A percentile compares a stretch with the other conserved stretches of the same genome.
These are phyloP conservation scores for Aphelinus certus DNA, from an alignment of 1,140 invertebrate species.

Conservation along the genomic window DNA sequence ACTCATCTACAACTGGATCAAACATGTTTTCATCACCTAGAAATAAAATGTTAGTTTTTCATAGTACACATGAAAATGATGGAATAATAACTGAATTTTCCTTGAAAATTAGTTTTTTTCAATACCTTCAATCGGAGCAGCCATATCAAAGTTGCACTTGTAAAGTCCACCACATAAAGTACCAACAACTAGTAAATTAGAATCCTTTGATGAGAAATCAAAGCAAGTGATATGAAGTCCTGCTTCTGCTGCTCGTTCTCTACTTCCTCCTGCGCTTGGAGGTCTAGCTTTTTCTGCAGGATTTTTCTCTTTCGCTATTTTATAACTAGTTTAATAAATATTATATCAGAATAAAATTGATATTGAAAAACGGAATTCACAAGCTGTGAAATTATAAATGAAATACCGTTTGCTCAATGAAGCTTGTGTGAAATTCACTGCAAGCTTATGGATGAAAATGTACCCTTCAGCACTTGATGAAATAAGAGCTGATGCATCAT, in stretches of 20 bases:
- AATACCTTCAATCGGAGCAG: conserved; percentile 52
- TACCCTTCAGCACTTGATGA: conserved; percentile 60
- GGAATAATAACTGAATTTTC: background rate
- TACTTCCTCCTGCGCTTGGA: conserved; percentile 56
- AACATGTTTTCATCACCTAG: conserved; percentile 53
- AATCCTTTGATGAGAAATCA: conserved; percentile 57
- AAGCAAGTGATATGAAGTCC: conserved; percentile 61
- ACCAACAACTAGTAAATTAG: conserved; percentile 58
- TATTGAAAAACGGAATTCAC: background rate
- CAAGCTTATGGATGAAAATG: conserved; percentile 57
- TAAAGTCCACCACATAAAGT: conserved; percentile 62
- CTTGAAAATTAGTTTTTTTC: background rate
- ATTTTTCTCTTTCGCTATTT: conserved; percentile 61
- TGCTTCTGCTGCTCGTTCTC: conserved; percentile 58
- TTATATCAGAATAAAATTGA: background rate
- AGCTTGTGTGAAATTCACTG: conserved; percentile 54
- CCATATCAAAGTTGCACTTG: conserved; percentile 56
- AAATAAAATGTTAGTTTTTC: conserved; percentile 21
- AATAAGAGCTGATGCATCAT: conserved; percentile 53
- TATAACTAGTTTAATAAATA: conserved; percentile 45
- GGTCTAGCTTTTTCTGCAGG: conserved; percentile 58
- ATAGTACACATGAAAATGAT: background rate
- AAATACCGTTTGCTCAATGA: conserved; percentile 52
- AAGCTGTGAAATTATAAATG: background rate
- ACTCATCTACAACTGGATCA: conserved; percentile 62